These are phyloP conservation scores for Petromus typicus DNA, from an alignment of 2,113 vertebrate species.

Conservation along the genomic window DNA sequence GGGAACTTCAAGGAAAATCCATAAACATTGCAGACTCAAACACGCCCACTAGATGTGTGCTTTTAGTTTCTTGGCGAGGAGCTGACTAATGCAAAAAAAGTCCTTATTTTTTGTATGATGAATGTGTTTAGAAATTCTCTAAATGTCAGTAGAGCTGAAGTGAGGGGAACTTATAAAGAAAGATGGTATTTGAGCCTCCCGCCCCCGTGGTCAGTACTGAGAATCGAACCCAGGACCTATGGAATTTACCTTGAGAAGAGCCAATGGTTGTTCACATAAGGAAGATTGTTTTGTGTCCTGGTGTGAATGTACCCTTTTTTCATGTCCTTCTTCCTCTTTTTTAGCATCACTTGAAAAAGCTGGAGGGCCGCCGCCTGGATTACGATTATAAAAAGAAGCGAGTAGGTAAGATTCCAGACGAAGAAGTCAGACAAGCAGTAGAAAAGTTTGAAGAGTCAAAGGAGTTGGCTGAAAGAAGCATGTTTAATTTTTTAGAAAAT, in stretches of 20 bases:
- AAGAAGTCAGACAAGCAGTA: constrained; percentile 95
- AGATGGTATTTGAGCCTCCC: neutral
- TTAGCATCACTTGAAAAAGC: constrained; percentile 96
- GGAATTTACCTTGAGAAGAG: neutral
- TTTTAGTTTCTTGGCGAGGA: neutral
- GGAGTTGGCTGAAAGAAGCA: constrained; percentile 96
- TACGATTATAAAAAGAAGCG: constrained; percentile 98
- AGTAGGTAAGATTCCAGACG: constrained; percentile 94
- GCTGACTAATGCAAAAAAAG: neutral
- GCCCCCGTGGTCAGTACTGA: neutral
- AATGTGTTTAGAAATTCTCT: neutral
- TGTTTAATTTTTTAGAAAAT: constrained; percentile 98
- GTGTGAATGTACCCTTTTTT: neutral
- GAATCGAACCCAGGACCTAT: neutral
- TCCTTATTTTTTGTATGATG: neutral
- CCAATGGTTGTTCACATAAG: fast-evolving
- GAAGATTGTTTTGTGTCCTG: neutral
- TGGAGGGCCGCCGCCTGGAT: constrained; percentile 96
- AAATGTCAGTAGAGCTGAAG: neutral
- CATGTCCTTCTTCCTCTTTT: neutral
- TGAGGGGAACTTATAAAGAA: neutral
- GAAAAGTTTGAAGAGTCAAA: constrained; percentile 98
- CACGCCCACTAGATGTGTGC: neutral
- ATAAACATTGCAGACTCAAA: neutral
- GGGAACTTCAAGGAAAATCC: neutral